phyloP scores from a whole-genome alignment of 2,113 vertebrate genomes.

The Hypocryptadius cinnamomeus region DNA sequence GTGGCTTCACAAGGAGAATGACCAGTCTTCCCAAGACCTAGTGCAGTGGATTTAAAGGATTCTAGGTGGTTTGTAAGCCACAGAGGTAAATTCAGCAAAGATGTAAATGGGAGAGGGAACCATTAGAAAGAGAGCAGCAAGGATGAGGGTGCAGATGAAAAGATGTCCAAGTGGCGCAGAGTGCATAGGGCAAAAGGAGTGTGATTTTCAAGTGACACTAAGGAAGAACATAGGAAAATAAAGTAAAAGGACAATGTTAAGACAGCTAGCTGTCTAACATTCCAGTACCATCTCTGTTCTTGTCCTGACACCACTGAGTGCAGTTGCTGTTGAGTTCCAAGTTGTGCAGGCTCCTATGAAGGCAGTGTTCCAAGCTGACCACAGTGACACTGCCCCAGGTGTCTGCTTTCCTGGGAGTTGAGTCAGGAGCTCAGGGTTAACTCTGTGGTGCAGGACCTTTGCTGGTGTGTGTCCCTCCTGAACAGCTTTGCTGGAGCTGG shows the following conservation, averaged over 20 bases:
- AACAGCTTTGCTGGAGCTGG: neutral
- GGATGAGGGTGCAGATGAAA: neutral
- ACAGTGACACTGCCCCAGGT: neutral
- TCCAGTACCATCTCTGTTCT: neutral
- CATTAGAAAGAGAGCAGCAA: neutral
- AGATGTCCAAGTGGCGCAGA: neutral
- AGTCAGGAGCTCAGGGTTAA: neutral
- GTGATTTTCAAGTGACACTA: neutral
- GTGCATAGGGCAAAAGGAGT: neutral
- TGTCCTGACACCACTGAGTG: neutral
- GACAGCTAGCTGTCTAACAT: neutral
- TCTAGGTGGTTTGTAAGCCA: neutral
- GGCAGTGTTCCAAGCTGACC: neutral
- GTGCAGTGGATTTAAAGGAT: neutral
- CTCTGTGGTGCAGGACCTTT: neutral
- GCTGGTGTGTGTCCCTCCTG: neutral
- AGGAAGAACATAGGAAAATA: neutral
- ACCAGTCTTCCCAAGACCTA: neutral
- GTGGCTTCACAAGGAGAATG: neutral
- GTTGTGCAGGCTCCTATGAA: neutral
- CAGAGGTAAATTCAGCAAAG: neutral
- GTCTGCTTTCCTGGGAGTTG: neutral
- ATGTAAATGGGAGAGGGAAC: neutral
- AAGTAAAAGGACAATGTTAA: neutral
- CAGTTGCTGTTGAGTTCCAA: neutral